phyloP scores from a whole-genome alignment of 2,888 invertebrate genomes.

The Lordiphosa fenestrarum region DNA sequence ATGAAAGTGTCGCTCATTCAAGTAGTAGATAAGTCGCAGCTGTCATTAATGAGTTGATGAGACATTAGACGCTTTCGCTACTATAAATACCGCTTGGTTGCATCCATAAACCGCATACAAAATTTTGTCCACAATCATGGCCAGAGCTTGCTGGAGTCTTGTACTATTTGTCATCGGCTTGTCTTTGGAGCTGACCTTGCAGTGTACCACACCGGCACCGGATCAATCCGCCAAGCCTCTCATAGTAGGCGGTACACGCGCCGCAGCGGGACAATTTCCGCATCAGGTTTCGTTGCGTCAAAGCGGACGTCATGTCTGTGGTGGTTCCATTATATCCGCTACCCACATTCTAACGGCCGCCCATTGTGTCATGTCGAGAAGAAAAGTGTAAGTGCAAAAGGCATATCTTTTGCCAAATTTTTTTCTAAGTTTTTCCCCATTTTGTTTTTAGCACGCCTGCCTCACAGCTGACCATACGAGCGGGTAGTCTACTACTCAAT shows the following conservation, averaged over 20 bases:
- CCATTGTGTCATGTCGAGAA: conserved; percentile 70
- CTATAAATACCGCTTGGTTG: no score
- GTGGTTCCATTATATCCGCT: conserved; percentile 69
- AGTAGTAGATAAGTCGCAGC: no score
- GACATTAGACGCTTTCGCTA: no score
- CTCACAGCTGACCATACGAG: conserved; percentile 55
- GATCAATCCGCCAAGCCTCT: conserved; percentile 23
- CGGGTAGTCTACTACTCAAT: conserved; percentile 56
- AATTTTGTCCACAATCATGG: no score
- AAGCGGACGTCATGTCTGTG: conserved; percentile 63
- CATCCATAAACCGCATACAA: no score
- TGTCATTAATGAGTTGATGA: no score
- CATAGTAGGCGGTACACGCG: conserved; percentile 77
- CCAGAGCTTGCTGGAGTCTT: no score
- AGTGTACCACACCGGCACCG: background rate
- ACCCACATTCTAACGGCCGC: conserved; percentile 74
- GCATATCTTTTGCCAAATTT: background rate
- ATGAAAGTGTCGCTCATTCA: no score
- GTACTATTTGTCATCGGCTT: no score
- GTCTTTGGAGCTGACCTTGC: background rate
- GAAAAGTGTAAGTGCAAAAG: conserved; percentile 42
- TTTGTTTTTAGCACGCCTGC: conserved; percentile 42
- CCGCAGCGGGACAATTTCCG: conserved; percentile 75
- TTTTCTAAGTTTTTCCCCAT: background rate
- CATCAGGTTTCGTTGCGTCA: conserved; percentile 77